These are phyloP conservation scores for Conistra vaccinii DNA, from an alignment of 2,888 invertebrate genomes.

Conservation along the genomic window DNA sequence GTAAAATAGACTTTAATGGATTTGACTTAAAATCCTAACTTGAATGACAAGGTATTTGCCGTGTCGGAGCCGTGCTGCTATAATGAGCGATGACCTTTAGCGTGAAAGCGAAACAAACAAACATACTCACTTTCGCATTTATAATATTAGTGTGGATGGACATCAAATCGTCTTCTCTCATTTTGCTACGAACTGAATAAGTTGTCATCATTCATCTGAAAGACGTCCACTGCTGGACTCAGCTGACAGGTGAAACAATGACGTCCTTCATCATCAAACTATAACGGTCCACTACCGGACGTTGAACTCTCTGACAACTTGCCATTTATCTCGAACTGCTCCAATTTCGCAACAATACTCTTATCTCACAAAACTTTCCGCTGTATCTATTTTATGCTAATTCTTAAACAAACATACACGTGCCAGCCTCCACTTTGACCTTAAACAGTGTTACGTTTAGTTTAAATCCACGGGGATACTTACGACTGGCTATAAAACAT, in stretches of 20 bases:
- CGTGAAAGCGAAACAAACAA: too few species aligned
- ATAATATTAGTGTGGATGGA: too few species aligned
- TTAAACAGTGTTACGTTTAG: background rate
- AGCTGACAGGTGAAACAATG: background rate
- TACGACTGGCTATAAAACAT: background rate
- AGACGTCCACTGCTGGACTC: background rate
- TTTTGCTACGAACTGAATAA: background rate
- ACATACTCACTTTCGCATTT: too few species aligned
- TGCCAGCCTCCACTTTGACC: conserved; percentile 12
- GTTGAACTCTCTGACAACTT: background rate
- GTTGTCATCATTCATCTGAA: background rate
- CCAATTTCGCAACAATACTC: background rate
- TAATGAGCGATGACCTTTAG: too few species aligned
- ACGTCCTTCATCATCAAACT: background rate
- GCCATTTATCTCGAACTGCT: background rate
- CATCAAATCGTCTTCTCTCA: background rate
- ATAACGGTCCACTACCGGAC: background rate
- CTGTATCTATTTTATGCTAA: conserved; percentile 1
- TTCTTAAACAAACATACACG: conserved; percentile 1
- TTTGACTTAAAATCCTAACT: too few species aligned
- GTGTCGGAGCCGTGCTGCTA: too few species aligned
- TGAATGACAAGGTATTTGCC: too few species aligned
- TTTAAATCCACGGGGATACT: conserved; percentile 7
- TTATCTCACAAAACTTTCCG: background rate
- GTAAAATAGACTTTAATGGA: too few species aligned